Evolutionary conservation across 2,888 invertebrate species (phyloP), one percentile per base, ranked within the genome.

Genomic region (Dolichomitus sp.): DNA sequence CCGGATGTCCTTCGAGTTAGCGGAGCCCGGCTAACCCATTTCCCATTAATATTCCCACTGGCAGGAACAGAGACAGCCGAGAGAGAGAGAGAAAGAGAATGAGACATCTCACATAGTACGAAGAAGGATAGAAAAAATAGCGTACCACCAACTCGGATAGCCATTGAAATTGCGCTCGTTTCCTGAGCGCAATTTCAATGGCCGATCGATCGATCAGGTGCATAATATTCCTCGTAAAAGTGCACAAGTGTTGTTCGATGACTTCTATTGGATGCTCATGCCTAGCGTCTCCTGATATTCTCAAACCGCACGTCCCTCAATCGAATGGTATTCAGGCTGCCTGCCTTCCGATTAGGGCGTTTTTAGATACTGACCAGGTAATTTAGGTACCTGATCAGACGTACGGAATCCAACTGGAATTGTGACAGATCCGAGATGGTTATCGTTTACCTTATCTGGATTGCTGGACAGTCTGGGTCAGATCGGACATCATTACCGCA

Each of bases 31-130:
- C 82, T 87, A 89, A 89, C 89, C 88, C 85, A 87, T 89, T 89
- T 90, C 87, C 86, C 90, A 90, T 90, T 90, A 90, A 90, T 91
- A 90, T 88, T 89, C 89, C 87, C 82, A 88, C 90, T 89, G 89
- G 88, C 88, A 87, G 87, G 84, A 87, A 59, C 61, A 33, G 54
- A 19, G 54, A 33, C 4, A 42, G 9, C 17, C 9, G 45, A 59
- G 30, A 73, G 37, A 63, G 48, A 73, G 45, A n/a, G 40, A 23
- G 30, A 59, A n/a, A n/a, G n/a, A n/a, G n/a, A n/a, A n/a, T n/a
- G 30, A 74, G 40, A 52, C 33, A 63, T 27, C 48, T 61, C 4
- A 14, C 11, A 63, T 33, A 33, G 17, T 37, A 50, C 3, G 37
- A 50, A 23, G 59, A 40, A 37, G 37, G 37, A n/a, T 12, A 52